phyloP scores from a whole-genome alignment of 2,113 vertebrate species.

The Trichomycterus rosablanca region DNA sequence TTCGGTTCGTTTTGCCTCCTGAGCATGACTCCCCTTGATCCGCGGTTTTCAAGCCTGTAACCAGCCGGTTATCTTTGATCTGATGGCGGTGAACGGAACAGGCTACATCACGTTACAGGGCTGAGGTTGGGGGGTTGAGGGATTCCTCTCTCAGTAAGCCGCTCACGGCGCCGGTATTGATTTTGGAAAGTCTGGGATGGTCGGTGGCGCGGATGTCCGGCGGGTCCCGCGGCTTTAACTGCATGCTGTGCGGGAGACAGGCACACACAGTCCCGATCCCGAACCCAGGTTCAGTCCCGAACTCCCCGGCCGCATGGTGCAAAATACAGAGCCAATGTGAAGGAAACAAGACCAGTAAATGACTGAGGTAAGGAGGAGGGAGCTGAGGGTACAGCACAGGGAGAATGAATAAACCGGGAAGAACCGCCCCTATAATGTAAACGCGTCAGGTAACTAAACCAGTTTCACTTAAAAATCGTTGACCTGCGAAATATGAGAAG shows the following conservation, averaged over 20 bases:
- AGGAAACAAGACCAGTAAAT: constrained; percentile 33
- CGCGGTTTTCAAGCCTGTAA: constrained; percentile 5
- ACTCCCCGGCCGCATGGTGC: constrained; percentile 11
- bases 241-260: too few relatives aligned
- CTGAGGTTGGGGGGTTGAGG: neutral
- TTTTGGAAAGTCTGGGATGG: constrained; percentile 42
- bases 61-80: neutral
- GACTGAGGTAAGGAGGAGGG: constrained; percentile 40
- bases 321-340: constrained; percentile 24
- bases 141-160: constrained; percentile 26
- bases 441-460: constrained; percentile 39
- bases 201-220: constrained; percentile 55
- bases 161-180: constrained; percentile 32
- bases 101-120: constrained; percentile 1
- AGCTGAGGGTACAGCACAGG: too few relatives aligned
- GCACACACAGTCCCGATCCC: constrained; percentile 4
- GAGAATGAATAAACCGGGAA: constrained; percentile 55
- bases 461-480: constrained; percentile 1
- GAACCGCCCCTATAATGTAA: constrained; percentile 60
- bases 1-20: constrained; percentile 46
- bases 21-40: constrained; percentile 25
- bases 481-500: neutral
- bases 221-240: constrained; percentile 1
- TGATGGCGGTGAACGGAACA: neutral
- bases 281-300: too few relatives aligned